Evolutionary conservation across 2,113 vertebrate genomes (phyloP).

Genomic region (Podocnemis expansa): DNA sequence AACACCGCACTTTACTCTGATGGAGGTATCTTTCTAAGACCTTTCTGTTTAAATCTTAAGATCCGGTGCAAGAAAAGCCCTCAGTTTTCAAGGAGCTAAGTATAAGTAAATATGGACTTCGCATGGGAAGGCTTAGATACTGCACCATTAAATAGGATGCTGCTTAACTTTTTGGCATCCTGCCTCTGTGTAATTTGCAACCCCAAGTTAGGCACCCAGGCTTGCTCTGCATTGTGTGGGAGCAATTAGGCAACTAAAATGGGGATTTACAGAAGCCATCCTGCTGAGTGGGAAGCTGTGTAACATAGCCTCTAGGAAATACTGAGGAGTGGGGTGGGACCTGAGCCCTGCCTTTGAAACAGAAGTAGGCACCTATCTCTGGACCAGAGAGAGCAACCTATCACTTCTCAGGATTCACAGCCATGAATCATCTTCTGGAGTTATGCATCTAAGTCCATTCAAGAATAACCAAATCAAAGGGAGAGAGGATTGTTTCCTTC

Average conservation of each 20-base stretch:
- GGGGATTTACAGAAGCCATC: not conserved
- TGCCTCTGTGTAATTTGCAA: not conserved
- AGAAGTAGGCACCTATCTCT: not conserved
- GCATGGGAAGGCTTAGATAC: not conserved
- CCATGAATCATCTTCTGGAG: not conserved
- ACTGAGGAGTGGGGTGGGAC: not conserved
- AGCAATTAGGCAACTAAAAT: not conserved
- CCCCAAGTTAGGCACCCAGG: not conserved
- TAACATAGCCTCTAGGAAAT: not conserved
- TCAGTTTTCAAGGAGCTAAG: not conserved
- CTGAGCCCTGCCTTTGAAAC: not conserved
- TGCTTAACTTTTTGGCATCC: not conserved
- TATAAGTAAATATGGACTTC: conserved; percentile 13
- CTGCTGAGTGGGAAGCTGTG: not conserved
- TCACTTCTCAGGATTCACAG: not conserved
- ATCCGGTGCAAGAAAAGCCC: not conserved
- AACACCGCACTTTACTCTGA: not conserved
- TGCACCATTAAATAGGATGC: not conserved
- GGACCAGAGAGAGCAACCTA: no score
- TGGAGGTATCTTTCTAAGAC: not conserved
- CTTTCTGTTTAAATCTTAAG: not conserved
- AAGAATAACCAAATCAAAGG: not conserved
- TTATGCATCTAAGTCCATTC: not conserved
- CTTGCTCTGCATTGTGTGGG: not conserved
- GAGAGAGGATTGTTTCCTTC: not conserved